Evolutionary conservation across 1,140 invertebrate genomes (phyloP).

Genomic region (Limonius californicus): DNA sequence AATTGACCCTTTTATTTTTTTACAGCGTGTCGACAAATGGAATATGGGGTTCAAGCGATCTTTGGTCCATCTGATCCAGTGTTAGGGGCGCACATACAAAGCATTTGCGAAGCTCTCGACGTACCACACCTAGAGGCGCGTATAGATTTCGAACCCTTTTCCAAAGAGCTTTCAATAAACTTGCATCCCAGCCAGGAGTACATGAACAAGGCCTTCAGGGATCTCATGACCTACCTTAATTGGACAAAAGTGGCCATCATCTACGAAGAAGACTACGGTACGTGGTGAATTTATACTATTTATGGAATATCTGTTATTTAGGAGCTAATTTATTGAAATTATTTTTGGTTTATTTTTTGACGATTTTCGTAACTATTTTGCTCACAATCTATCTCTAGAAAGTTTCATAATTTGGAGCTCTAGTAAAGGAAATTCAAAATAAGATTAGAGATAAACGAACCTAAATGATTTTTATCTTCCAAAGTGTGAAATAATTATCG

Average conservation of each 20-base stretch:
- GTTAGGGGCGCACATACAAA: constrained; percentile 81
- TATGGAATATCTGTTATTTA: too few species aligned
- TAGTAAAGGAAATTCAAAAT: too few species aligned
- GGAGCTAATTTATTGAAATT: too few species aligned
- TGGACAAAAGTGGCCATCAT: constrained; percentile 92
- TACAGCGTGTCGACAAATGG: constrained; percentile 82
- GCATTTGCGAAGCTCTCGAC: constrained; percentile 83
- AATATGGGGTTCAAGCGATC: constrained; percentile 80
- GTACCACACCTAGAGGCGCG: constrained; percentile 84
- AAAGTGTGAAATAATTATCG: too few species aligned
- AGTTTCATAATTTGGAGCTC: too few species aligned
- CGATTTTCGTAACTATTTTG: too few species aligned
- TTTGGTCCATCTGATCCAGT: constrained; percentile 84
- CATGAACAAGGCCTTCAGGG: constrained; percentile 80
- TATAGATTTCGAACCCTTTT: constrained; percentile 62
- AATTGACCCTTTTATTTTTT: too few species aligned
- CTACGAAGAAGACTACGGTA: constrained; percentile 85
- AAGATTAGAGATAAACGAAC: too few species aligned
- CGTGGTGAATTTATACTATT: constrained; percentile 41
- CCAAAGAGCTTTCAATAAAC: constrained; percentile 83
- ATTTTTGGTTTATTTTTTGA: too few species aligned
- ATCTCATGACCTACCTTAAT: constrained; percentile 84
- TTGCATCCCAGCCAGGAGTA: constrained; percentile 81
- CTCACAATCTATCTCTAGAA: too few species aligned
- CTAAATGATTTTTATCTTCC: too few species aligned